These are phyloP conservation scores for Empidonax traillii DNA, from an alignment of 2,113 vertebrate genomes.

Conservation along the genomic window DNA sequence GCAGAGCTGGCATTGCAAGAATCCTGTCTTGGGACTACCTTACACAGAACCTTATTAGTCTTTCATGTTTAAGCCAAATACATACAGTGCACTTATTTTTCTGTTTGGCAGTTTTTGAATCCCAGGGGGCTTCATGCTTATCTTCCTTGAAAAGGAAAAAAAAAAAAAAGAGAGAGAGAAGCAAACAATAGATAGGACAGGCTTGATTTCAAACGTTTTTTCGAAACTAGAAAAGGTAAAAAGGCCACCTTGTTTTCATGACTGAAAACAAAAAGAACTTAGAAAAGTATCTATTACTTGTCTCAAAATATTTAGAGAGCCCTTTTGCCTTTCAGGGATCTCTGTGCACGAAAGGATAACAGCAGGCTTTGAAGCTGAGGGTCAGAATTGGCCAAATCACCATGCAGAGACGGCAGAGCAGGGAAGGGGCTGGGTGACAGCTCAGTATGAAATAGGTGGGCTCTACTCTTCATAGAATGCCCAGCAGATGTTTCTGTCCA, in stretches of 20 bases:
- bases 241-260: accelerated
- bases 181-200: not conserved
- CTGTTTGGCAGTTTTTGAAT: not conserved
- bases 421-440: not conserved
- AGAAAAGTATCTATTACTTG: not conserved
- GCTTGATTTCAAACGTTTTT: not conserved
- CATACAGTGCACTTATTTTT: not conserved
- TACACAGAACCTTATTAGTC: not conserved
- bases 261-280: not conserved
- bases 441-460: accelerated
- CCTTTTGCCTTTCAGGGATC: not conserved
- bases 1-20: not conserved
- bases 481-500: not conserved
- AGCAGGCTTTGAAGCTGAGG: not conserved
- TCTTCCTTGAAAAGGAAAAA: not conserved
- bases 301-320: not conserved
- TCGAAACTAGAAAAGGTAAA: not conserved
- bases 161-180: not conserved
- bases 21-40: not conserved
- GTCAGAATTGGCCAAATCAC: not conserved
- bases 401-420: not conserved
- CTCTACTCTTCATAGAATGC: accelerated
- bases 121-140: not conserved
- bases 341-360: not conserved
- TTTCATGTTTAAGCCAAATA: not conserved